Evolutionary conservation across 2,113 vertebrate genomes (phyloP).

Genomic region (Rhynchomys soricoides): DNA sequence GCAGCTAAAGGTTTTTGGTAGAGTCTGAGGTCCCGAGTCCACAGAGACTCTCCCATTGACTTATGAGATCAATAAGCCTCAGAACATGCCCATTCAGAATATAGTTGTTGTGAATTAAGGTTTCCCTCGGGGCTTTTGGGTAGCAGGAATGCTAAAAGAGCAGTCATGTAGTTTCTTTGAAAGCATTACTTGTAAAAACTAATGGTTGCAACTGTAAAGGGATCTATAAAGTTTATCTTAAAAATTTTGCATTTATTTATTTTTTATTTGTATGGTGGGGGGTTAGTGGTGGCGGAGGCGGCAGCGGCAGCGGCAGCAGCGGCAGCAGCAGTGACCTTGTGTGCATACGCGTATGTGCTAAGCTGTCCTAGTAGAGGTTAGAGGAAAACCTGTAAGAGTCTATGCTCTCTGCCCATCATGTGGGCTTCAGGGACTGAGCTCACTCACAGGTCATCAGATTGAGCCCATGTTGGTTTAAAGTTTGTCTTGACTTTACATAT

Average conservation of each 20-base stretch:
- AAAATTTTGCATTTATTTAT: background rate
- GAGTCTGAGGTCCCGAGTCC: background rate
- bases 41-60: background rate
- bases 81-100: slow-evolving; percentile 4
- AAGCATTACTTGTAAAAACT: slow-evolving; percentile 15
- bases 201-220: slow-evolving; percentile 6
- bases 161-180: background rate
- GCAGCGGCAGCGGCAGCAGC: background rate
- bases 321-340: background rate
- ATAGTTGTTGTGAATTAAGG: background rate
- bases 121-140: background rate
- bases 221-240: slow-evolving; percentile 24
- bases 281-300: background rate
- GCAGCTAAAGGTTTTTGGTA: background rate
- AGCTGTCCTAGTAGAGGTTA: background rate
- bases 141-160: background rate
- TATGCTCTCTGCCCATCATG: background rate
- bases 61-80: slow-evolving; percentile 3
- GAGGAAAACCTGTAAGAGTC: background rate
- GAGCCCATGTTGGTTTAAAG: background rate
- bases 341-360: too few species aligned
- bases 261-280: background rate
- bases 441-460: background rate
- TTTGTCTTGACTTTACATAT: background rate
- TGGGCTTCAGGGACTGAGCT: background rate